These are phyloP conservation scores for Isurus oxyrinchus DNA, from an alignment of 2,113 vertebrate genomes.

Conservation along the genomic window DNA sequence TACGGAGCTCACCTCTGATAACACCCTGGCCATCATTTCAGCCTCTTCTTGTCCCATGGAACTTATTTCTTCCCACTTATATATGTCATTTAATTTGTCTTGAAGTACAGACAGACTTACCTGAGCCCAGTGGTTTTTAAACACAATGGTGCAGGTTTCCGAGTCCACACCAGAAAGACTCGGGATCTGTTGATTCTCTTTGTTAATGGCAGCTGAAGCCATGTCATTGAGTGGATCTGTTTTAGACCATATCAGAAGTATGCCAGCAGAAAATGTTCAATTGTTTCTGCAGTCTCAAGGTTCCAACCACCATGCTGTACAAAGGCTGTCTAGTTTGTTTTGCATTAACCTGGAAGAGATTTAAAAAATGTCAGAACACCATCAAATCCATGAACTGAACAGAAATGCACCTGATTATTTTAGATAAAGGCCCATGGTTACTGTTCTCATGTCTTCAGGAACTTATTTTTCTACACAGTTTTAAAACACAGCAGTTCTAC, in stretches of 20 bases:
- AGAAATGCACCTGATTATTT: neutral
- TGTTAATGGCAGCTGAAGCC: conserved; percentile 74
- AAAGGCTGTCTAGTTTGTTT: neutral
- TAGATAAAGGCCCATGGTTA: neutral
- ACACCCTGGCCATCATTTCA: neutral
- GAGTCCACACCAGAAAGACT: conserved; percentile 85
- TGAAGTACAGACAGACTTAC: conserved; percentile 54
- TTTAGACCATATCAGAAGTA: neutral
- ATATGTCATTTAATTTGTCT: neutral
- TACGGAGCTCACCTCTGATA: neutral
- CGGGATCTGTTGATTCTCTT: conserved; percentile 62
- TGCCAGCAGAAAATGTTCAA: neutral
- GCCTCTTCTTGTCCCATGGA: too few relatives aligned
- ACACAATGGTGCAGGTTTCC: conserved; percentile 98
- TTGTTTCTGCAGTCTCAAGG: neutral
- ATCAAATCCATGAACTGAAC: neutral
- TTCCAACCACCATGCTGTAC: neutral
- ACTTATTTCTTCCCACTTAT: neutral
- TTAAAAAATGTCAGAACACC: neutral
- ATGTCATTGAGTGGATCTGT: conserved; percentile 55
- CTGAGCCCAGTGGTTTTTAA: conserved; percentile 98
- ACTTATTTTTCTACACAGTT: neutral
- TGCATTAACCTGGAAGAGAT: neutral
- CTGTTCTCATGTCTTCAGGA: neutral
- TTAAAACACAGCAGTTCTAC: neutral